These are phyloP conservation scores for Willisornis vidua DNA, from an alignment of 2,113 vertebrate genomes.

Conservation along the genomic window DNA sequence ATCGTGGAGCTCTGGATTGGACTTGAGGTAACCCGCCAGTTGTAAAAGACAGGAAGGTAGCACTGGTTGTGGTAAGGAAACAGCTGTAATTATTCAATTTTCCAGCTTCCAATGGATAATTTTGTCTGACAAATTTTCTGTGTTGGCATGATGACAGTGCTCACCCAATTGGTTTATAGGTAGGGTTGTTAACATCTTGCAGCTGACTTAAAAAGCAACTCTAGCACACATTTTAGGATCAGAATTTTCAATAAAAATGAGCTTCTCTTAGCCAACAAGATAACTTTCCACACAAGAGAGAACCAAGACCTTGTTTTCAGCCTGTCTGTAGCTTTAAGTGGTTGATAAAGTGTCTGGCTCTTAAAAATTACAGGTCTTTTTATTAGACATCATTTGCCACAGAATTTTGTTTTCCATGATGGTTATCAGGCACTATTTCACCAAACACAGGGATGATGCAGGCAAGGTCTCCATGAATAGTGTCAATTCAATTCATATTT, in stretches of 20 bases:
- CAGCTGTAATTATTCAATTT: background rate
- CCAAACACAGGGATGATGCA: background rate
- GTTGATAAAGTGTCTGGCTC: background rate
- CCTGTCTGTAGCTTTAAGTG: background rate
- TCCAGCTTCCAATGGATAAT: background rate
- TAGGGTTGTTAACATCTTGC: background rate
- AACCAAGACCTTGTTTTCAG: background rate
- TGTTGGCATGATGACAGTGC: background rate
- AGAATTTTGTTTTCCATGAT: background rate
- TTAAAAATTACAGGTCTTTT: background rate
- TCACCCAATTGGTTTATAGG: background rate
- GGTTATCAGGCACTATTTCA: background rate
- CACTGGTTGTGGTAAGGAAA: background rate
- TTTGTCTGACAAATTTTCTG: background rate
- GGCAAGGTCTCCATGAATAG: background rate
- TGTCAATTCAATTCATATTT: background rate
- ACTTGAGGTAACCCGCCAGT: background rate
- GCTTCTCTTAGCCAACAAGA: background rate
- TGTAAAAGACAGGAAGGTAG: background rate
- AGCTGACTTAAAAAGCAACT: background rate
- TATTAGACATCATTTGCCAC: background rate
- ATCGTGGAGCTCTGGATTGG: background rate
- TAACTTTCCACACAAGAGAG: background rate
- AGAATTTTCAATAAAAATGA: background rate
- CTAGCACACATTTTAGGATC: background rate